These are phyloP conservation scores for Operophtera brumata DNA, from an alignment of 2,888 invertebrate species.

Conservation along the genomic window DNA sequence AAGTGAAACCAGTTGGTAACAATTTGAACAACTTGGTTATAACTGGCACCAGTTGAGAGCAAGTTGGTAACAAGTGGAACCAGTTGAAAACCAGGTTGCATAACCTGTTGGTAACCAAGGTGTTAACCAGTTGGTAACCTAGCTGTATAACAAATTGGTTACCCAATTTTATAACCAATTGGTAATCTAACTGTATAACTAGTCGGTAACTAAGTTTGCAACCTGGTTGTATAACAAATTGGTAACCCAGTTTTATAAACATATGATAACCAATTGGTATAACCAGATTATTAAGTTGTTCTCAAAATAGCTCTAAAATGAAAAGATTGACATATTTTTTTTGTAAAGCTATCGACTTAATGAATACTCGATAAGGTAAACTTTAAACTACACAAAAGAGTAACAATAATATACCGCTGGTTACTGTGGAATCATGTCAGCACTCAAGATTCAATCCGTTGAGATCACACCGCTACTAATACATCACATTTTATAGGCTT, in stretches of 20 bases:
- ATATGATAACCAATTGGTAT: too few relatives aligned
- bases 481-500: conserved; percentile 70
- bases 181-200: neutral
- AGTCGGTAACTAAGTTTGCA: neutral
- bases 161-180: neutral
- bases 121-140: conserved; percentile 4
- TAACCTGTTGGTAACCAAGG: too few relatives aligned
- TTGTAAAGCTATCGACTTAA: conserved; percentile 58
- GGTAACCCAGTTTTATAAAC: too few relatives aligned
- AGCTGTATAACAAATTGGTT: neutral
- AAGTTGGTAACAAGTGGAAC: neutral
- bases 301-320: too few relatives aligned
- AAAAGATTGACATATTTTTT: neutral
- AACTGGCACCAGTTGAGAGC: neutral
- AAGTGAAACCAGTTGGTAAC: neutral
- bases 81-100: neutral
- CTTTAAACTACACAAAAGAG: conserved; percentile 41
- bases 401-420: conserved; percentile 14
- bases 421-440: conserved; percentile 45
- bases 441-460: conserved; percentile 54
- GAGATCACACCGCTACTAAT: conserved; percentile 69
- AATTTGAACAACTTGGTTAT: neutral
- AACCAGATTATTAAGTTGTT: too few relatives aligned
- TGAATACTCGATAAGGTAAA: conserved; percentile 42
- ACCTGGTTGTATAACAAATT: too few relatives aligned